phyloP scores from a whole-genome alignment of 2,888 invertebrate species.

The Tetragnatha montana region DNA sequence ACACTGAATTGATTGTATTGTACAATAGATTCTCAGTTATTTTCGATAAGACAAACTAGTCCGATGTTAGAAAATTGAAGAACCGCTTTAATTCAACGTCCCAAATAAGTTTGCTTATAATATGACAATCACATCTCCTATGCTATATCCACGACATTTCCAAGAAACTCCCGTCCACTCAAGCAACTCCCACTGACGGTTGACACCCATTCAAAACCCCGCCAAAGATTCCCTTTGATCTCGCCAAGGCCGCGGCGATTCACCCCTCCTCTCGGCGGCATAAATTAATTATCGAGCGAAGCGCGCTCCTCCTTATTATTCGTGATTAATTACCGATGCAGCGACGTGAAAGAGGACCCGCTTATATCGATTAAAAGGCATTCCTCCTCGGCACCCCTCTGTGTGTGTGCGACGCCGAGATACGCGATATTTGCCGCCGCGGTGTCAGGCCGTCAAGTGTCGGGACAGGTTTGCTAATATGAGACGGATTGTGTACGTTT shows the following conservation, averaged over 20 bases:
- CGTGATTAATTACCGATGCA: slow-evolving; percentile 68
- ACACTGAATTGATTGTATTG: no score
- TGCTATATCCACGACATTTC: no score
- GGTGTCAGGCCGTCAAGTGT: no score
- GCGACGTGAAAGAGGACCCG: slow-evolving; percentile 46
- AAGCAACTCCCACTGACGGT: no score
- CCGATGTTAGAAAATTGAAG: no score
- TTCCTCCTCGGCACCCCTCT: slow-evolving; percentile 26
- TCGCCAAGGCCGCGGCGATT: slow-evolving; percentile 6
- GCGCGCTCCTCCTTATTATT: slow-evolving; percentile 62
- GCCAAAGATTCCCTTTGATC: not conserved
- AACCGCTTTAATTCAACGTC: no score
- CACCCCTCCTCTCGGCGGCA: slow-evolving; percentile 30
- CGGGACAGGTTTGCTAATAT: not conserved
- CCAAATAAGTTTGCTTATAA: no score
- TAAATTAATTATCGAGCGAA: slow-evolving; percentile 65
- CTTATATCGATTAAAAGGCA: slow-evolving; percentile 57
- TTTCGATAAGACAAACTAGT: no score
- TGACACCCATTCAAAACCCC: not conserved
- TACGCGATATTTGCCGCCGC: not conserved
- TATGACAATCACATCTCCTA: no score
- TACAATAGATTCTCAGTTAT: no score
- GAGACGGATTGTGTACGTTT: not conserved
- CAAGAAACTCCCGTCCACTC: no score
- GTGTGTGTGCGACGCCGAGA: not conserved